Base-by-base conservation (phyloP, 2,888 invertebrate species). In the Notodonta ziczac region DNA sequence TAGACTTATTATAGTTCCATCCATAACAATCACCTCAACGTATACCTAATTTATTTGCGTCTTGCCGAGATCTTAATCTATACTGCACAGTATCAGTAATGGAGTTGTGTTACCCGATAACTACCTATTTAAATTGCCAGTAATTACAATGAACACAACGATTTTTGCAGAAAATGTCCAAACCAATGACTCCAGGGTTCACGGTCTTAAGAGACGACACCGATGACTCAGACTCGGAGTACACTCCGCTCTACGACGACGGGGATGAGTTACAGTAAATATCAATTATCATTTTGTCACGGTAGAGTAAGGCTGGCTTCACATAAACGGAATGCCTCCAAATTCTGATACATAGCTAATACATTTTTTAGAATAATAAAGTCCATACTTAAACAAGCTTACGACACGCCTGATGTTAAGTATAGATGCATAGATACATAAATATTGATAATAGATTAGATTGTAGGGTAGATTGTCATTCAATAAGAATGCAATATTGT, bases 191-290 rank as follows among this genome's bases (percentile, higher is more conserved):
- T 58, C 71, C 85, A 51, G 88, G 86, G 13, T 86, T 87, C 50
- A 85, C 80, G 62, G 83, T 79, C n/a, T 58, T 86, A 40, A 72
- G 73, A 50, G 87, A 88, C 39, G 91, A 90, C 48, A 86, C 82
- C 48, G 91, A 91, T 46, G 81, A 87, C 4, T 89, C 92, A 0
- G 92, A 92, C 56, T 78, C 85, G 0, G 92, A 91, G 68, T 88
- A 82, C 70, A 85, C 85, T 14, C 90, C 88, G 4, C 77, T 89
- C 1, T 90, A 86, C 64, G 92, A 93, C 58, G 92, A 93, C 58
- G 71, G 70, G 16, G 92, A 92, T 55, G 93, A 92, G 68, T 72
- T 87, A 77, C 86, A 91, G 93, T 93, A 85, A 72, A 84, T 79
- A 61, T 60, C 40, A 48, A 53, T 48, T 54, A 40, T 40, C 54